Evolutionary conservation across 2,797 vertebrate species (phyloP).

Genomic region (Squalus acanthias): DNA sequence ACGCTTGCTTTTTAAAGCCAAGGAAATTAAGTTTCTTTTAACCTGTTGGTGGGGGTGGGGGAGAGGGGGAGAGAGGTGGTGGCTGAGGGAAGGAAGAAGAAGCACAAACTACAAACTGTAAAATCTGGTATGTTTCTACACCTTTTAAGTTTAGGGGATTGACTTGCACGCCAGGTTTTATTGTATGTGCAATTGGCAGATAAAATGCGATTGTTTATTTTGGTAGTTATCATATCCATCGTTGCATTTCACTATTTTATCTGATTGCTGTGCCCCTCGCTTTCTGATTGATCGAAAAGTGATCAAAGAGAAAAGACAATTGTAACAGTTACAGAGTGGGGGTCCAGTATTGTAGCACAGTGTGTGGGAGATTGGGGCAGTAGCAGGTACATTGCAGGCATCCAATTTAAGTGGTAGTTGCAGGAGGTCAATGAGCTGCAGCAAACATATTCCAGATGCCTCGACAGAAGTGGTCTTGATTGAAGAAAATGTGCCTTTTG

Average conservation of each 20-base stretch:
- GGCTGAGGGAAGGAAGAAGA: neutral
- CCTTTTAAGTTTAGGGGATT: neutral
- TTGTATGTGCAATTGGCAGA: neutral
- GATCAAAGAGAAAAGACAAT: neutral
- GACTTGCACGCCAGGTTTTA: neutral
- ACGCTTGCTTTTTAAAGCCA: neutral
- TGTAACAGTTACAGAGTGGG: no score
- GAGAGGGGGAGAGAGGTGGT: no score
- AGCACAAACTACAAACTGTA: neutral
- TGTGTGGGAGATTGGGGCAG: neutral
- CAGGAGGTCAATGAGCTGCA: neutral
- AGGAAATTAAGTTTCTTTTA: neutral
- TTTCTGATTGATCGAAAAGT: neutral
- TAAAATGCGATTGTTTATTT: neutral
- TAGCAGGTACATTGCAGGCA: neutral
- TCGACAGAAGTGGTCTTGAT: neutral
- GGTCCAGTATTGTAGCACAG: neutral
- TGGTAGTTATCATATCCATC: neutral
- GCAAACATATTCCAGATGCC: neutral
- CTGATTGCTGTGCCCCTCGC: neutral
- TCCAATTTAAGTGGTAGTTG: neutral
- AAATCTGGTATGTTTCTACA: neutral
- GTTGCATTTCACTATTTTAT: neutral
- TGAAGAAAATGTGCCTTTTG: neutral
- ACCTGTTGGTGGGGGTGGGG: neutral